Base-by-base conservation (phyloP, 53 echinoderm and acorn worm species). In the Henricia sp. region DNA sequence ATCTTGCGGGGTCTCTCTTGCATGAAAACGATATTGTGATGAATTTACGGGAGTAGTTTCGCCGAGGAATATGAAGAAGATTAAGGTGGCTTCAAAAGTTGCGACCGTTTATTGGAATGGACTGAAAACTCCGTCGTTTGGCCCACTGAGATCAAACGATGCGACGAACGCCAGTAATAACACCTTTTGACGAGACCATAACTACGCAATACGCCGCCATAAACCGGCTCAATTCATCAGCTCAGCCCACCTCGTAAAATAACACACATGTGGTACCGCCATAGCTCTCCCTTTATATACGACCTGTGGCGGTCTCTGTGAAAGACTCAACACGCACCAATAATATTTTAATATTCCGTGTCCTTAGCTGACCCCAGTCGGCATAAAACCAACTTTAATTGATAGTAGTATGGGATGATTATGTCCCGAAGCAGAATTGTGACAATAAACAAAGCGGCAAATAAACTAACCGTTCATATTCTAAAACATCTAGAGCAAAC, bases 271-370 rank as follows among this genome's bases (percentile, higher is more conserved):
- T 46, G 30, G 34, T 42, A 60, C 21, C 17, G 9, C 32, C 3
- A 26, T 20, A 32, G 67, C 6, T 67, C 39, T 53, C n/a, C 26
- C 28, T 76, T 57, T 39, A 25, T 26, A 52, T 37, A 32, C 43
- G 55, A 23, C 17, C 23, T 34, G 53, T 52, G 52, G 37, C 67
- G 67, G 40, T 67, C 20, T 39, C 67, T 46, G 34, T 33, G 34
- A 30, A 34, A 35, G 52, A 52, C 52, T 5, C 8, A 50, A 34
- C 16, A 17, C 17, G 17, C 0, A 48, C 48, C 48, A 41, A 64
- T 64, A 63, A 80, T 80, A 48, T 64, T 80, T 80, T 80, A 80
- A 80, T 80, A 80, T 80, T 62, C 80, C 63, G 33, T 80, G 80
- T 80, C 80, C 80, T 23, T 46, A 80, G 64, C 27, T 80, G 80